Percentiles rank a stretch among this genome's conserved stretches.
Conservation (phyloP, 2,797 vertebrate species). For the Halcyon smyrnensis region DNA sequence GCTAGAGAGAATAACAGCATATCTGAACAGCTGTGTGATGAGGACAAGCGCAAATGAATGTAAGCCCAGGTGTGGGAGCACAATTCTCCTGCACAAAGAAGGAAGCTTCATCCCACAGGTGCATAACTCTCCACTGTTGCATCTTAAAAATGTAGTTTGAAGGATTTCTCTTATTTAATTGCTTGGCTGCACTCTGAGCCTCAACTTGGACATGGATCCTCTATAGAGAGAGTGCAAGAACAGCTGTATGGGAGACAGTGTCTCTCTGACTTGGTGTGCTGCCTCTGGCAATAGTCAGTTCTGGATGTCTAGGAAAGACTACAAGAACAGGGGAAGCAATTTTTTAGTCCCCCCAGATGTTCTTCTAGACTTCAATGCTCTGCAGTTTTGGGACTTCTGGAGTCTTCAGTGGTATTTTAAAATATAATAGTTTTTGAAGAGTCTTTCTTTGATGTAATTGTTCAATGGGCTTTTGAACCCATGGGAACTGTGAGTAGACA, state of each 20-base stretch:
- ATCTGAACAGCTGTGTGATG: slow-evolving; percentile 60
- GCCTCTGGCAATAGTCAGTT: neutral
- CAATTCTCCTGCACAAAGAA: slow-evolving; percentile 36
- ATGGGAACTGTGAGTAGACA: fast-evolving
- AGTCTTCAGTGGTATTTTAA: neutral
- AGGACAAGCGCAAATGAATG: slow-evolving; percentile 46
- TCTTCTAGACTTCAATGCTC: neutral
- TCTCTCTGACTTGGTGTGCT: neutral
- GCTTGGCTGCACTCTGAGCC: neutral
- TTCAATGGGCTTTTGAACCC: neutral
- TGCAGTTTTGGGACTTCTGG: neutral
- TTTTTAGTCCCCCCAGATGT: neutral
- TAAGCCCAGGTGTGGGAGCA: slow-evolving; percentile 40
- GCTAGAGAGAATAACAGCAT: slow-evolving; percentile 43
- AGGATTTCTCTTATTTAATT: slow-evolving; percentile 27
- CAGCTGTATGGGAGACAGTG: neutral
- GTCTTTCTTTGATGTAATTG: neutral
- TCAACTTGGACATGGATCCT: neutral
- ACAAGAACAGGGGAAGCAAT: neutral
- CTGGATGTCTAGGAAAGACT: neutral
- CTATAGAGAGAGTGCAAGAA: neutral
- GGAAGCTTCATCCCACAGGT: slow-evolving; percentile 18
- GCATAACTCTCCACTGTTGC: neutral
- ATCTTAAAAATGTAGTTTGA: slow-evolving; percentile 26
- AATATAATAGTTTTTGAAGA: neutral